These are phyloP conservation scores for Eulemur albifrons DNA, from an alignment of 2,797 vertebrate species.

Conservation along the genomic window DNA sequence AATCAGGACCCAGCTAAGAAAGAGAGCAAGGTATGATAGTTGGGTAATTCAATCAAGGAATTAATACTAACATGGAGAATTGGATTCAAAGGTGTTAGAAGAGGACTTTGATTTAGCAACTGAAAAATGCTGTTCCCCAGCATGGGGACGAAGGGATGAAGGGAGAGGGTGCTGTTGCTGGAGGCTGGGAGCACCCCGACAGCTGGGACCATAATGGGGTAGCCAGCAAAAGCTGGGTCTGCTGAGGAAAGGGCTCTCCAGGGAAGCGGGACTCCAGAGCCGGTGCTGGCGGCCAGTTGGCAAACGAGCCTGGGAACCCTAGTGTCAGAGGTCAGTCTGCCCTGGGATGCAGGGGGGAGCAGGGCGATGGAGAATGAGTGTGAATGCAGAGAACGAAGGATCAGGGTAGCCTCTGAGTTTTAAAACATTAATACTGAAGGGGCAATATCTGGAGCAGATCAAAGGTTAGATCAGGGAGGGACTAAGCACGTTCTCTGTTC, in stretches of 20 bases:
- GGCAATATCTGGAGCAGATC: accelerated
- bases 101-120: neutral
- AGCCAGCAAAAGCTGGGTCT: neutral
- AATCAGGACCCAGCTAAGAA: neutral
- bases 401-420: neutral
- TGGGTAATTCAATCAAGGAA: neutral
- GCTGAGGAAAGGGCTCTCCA: neutral
- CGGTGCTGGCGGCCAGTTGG: neutral
- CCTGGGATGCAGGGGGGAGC: neutral
- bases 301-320: neutral
- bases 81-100: neutral
- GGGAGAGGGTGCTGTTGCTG: neutral
- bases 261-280: neutral
- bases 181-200: neutral
- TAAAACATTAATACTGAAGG: neutral
- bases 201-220: neutral
- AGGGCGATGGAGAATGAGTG: neutral
- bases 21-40: neutral
- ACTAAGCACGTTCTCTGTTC: neutral
- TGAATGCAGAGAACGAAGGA: neutral
- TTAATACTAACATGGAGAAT: neutral
- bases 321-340: too few species aligned
- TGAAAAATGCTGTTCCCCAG: neutral
- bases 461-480: neutral
- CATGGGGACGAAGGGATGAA: neutral